Percentiles rank a stretch among this genome's conserved stretches.
Evolutionary conservation across 92 coral and sea anemone genomes (phyloP).

Genomic region (Ricordea florida): DNA sequence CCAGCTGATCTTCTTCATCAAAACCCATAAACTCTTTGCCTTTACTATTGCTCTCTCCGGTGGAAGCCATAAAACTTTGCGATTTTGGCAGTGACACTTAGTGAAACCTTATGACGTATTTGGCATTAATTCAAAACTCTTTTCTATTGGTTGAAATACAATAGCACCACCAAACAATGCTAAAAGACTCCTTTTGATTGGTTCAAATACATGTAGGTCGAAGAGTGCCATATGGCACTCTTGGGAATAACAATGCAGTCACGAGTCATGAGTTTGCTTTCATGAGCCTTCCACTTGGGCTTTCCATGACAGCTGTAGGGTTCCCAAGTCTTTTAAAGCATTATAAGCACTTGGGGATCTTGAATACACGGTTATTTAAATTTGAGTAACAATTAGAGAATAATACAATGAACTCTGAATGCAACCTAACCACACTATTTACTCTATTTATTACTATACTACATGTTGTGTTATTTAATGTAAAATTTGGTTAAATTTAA

Average conservation of each 20-base stretch:
- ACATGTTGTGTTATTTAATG: no score
- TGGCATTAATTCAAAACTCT: slow-evolving; percentile 7
- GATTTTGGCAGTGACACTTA: slow-evolving; percentile 5
- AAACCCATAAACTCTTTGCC: slow-evolving; percentile 42
- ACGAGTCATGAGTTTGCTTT: no score
- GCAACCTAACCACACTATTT: no score
- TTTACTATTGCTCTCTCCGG: slow-evolving; percentile 7
- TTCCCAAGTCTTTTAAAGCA: no score
- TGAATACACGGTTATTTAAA: no score
- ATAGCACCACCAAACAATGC: not conserved
- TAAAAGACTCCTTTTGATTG: slow-evolving; percentile 22
- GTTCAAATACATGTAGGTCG: not conserved
- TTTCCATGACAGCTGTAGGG: no score
- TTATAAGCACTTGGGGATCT: no score
- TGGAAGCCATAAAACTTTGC: not conserved
- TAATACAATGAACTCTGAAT: no score
- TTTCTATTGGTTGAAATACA: slow-evolving; percentile 38
- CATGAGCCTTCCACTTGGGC: no score
- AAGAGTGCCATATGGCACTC: slow-evolving; percentile 46
- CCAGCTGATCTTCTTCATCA: slow-evolving; percentile 1
- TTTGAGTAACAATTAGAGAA: no score
- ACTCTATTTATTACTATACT: no score
- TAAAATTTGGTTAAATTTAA: no score
- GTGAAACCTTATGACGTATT: not conserved
- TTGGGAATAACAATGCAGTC: slow-evolving; percentile 23